These are phyloP conservation scores for Cheilinus undulatus DNA, from an alignment of 2,113 vertebrate genomes.

Conservation along the genomic window DNA sequence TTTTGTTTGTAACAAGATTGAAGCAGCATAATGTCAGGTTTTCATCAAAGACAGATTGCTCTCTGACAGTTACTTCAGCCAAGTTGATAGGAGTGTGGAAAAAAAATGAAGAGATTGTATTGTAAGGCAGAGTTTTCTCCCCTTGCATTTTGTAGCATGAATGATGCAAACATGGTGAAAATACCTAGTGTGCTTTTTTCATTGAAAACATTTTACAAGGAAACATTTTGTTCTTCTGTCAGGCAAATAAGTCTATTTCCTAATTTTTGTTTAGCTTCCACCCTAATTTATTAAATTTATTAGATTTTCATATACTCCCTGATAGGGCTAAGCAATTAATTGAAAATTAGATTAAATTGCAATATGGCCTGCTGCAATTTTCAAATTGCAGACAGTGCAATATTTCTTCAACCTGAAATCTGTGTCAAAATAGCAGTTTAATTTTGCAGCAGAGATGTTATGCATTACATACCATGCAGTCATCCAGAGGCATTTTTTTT, in stretches of 20 bases:
- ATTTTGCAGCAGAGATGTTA: too few relatives aligned
- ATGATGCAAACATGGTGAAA: conserved; percentile 6
- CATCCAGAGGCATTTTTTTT: too few relatives aligned
- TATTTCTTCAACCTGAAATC: too few relatives aligned
- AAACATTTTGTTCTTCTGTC: background rate
- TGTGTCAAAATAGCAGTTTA: too few relatives aligned
- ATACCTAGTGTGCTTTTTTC: background rate
- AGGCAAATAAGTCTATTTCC: background rate
- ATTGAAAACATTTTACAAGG: background rate
- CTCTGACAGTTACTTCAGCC: background rate
- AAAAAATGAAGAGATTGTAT: background rate
- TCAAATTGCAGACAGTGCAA: too few relatives aligned
- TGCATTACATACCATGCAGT: too few relatives aligned
- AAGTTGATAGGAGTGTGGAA: background rate
- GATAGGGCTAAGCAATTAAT: too few relatives aligned
- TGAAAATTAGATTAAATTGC: too few relatives aligned
- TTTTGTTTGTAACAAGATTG: background rate
- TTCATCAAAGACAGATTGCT: conserved; percentile 29
- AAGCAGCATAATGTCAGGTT: conserved; percentile 36
- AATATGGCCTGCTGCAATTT: too few relatives aligned
- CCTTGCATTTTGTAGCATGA: background rate
- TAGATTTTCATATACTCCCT: too few relatives aligned
- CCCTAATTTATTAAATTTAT: too few relatives aligned
- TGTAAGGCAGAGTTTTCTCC: background rate
- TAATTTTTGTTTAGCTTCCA: too few relatives aligned